Base-by-base conservation (phyloP, 2,797 vertebrate genomes). In the Garrulus glandarius region DNA sequence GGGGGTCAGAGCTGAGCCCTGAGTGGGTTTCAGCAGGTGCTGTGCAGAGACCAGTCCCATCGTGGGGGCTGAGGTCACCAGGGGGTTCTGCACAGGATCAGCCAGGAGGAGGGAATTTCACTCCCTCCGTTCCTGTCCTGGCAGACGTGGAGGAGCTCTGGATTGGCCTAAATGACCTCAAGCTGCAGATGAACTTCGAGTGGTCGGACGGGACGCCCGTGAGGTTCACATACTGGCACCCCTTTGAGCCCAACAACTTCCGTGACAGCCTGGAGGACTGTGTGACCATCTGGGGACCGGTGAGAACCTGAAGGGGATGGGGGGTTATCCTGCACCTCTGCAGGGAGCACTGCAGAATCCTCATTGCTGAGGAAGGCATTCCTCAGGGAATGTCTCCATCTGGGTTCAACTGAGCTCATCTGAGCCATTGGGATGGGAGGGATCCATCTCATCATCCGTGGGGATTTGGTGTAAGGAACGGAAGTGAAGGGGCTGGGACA, bases 231-330 rank as follows among this genome's bases (percentile, higher is more conserved):
- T 98, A 98, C 94, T 99, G 99, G 99, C 99, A 99, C 76, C 99
- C 99, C 5, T 99, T 98, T 16, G 99, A 99, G 96, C 99, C 99
- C 94, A 99, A 99, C 97, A 99, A 99, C 97, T 99, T 99, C 97
- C 98, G 98, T 26, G 99, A 99, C 98, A 99, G 98, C 85, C 98
- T 98, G 65, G 99, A 99, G 79, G 99, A 99, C 90, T 99, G 99
- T 5, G 99, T 99, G 89, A 99, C 99, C 92, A 98, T 99, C 91
- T 99, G 99, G 99, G 99, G 99, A 50, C 97, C 98, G 63, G 99
- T 99, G 97, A 99, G 99, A 98, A 60, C 30, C 49, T 3, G 4
- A 24, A 55, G 13, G 3, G 1, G 17, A 27, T 61, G 17, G 49
- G 65, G 29, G 3, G 3, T 21, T 47, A 27, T 27, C 50, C 76